Base-by-base conservation (phyloP, 2,113 vertebrate species). In the Archilochus colubris region DNA sequence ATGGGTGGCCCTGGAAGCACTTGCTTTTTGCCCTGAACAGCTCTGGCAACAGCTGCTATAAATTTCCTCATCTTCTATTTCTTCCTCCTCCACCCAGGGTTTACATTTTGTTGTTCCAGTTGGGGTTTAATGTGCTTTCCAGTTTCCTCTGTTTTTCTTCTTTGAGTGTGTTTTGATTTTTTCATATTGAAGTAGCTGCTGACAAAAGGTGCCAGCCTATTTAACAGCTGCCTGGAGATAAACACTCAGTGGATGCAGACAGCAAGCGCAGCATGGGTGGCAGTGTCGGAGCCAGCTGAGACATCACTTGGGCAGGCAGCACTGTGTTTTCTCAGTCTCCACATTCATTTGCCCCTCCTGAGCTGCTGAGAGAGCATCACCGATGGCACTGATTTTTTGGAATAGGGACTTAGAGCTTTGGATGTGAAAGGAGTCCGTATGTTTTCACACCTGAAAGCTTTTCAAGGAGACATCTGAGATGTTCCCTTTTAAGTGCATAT, bases 361-460 rank as follows among this genome's bases (percentile, higher is more conserved):
- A 43, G n/a, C 30, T 78, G 28, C 61, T n/a, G 18, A 59, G 21
- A 75, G 38, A 0, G 2, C 4, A 7, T 75, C 22, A 23, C 1
- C 3, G 57, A 38, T 0, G 0, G 38, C 64, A 44, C 14, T 57
- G 68, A 19, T 73, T 94, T 92, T 89, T 89, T 68, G 40, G 69
- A 86, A 82, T 7, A 24, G 21, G 17, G 25, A 50, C n/a, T 50
- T 19, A 33, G 61, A 88, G 61, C 48, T 91, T 77, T 78, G 61
- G 57, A 75, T 84, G 33, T 68, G 86, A 93, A 86, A 88, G 24
- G 38, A 50, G 40, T 54, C 76, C 9, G 12, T 61, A 61, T 69
- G 50, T 72, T 94, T 96, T 95, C 91, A 84, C 95, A 95, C 91
- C 91, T 90, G 86, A 86, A 93, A 94, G 38, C 77, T 84, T 92